Percentiles rank a stretch among this genome's conserved stretches.
phyloP scores from a whole-genome alignment of 2,888 invertebrate species.

The Rugalucina vietnamica region DNA sequence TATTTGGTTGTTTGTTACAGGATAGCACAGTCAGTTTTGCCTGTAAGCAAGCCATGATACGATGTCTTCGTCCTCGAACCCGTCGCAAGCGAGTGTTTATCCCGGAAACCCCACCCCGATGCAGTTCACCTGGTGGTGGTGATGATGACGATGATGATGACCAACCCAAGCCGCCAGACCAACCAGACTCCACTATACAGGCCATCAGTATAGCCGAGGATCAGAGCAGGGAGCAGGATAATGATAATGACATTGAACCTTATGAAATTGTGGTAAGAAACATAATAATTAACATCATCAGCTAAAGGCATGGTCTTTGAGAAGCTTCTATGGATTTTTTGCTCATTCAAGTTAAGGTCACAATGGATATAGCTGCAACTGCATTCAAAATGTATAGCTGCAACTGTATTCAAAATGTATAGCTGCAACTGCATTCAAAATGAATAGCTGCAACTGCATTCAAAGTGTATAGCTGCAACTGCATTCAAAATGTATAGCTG shows the following conservation, averaged over 20 bases:
- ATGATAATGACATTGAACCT: constrained; percentile 72
- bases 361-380: too few species aligned
- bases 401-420: too few species aligned
- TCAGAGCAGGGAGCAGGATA: constrained; percentile 62
- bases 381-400: too few species aligned
- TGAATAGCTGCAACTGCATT: too few species aligned
- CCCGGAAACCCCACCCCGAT: constrained; percentile 84
- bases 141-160: constrained; percentile 85
- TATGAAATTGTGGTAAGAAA: constrained; percentile 78
- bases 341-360: too few species aligned
- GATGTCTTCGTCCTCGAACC: constrained; percentile 90
- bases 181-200: constrained; percentile 65
- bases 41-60: constrained; percentile 94
- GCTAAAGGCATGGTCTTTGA: neutral
- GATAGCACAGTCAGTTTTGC: constrained; percentile 95
- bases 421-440: too few species aligned
- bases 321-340: too few species aligned
- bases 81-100: constrained; percentile 82
- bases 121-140: constrained; percentile 83
- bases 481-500: too few species aligned
- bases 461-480: too few species aligned
- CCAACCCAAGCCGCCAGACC: constrained; percentile 73
- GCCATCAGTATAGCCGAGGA: constrained; percentile 29
- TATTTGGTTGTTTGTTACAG: too few species aligned
- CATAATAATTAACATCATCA: too few species aligned